phyloP scores from a whole-genome alignment of 92 coral and sea anemone species.

The Desmophyllum pertusum region DNA sequence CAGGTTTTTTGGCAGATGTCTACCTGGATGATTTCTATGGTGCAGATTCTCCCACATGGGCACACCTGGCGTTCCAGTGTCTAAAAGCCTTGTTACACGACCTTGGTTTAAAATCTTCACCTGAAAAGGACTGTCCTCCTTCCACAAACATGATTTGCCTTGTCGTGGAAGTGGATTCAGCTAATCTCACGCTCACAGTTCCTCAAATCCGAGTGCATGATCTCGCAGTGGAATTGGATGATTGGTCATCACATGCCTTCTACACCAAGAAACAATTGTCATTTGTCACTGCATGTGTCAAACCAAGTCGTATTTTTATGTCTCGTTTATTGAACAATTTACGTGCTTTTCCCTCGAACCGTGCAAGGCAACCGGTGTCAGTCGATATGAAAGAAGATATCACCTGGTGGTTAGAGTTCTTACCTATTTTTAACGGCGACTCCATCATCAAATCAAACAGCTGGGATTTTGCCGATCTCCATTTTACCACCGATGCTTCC shows the following conservation, averaged over 20 bases:
- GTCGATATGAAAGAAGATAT: constrained; percentile 18
- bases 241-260: constrained; percentile 7
- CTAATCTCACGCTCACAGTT: constrained; percentile 7
- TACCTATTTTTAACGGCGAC: constrained; percentile 36
- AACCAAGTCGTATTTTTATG: constrained; percentile 21
- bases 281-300: too few relatives aligned
- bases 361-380: neutral
- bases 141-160: constrained; percentile 23
- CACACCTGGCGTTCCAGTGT: constrained; percentile 15
- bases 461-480: constrained; percentile 17
- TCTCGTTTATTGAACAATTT: constrained; percentile 27
- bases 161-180: too few relatives aligned
- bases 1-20: constrained; percentile 31
- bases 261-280: neutral
- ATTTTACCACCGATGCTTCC: constrained; percentile 50
- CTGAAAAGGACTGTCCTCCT: constrained; percentile 26
- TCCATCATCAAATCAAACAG: constrained; percentile 24
- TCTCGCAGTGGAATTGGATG: neutral
- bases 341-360: neutral
- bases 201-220: constrained; percentile 1
- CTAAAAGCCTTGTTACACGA: neutral
- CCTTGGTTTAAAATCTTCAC: constrained; percentile 15
- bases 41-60: constrained; percentile 10
- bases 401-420: constrained; percentile 43
- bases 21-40: constrained; percentile 42